A percentile compares a stretch with the other conserved stretches of the same genome.
These are phyloP conservation scores for Oenanthe melanoleuca DNA, from an alignment of 2,113 vertebrate genomes.

Conservation along the genomic window DNA sequence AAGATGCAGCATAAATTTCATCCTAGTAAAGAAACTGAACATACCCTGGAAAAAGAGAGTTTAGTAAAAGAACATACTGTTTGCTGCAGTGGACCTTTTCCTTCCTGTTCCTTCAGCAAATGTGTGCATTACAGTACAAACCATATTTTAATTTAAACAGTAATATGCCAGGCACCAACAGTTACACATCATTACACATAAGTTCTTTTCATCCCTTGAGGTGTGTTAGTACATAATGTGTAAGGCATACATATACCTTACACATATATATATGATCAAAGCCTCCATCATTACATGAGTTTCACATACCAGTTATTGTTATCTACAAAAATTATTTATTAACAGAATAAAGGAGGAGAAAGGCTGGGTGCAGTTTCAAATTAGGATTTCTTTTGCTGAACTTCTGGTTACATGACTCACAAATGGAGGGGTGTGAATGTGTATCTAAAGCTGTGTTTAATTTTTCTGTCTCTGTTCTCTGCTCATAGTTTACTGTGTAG, in stretches of 20 bases:
- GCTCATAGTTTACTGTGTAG: background rate
- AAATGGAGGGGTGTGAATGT: background rate
- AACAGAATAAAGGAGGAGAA: slow-evolving; percentile 24
- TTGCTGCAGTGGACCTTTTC: background rate
- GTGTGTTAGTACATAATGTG: slow-evolving; percentile 21
- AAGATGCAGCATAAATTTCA: background rate
- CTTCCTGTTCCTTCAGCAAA: background rate
- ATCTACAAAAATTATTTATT: slow-evolving; percentile 52
- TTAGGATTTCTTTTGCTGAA: background rate
- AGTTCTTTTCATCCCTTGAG: background rate
- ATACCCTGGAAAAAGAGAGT: background rate
- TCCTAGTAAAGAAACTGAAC: background rate
- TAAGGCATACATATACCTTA: background rate
- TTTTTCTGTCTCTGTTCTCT: background rate
- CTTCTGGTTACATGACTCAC: background rate
- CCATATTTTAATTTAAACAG: background rate
- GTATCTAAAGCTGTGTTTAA: background rate
- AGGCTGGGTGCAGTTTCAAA: background rate
- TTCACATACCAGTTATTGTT: background rate
- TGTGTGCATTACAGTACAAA: background rate
- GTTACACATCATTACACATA: background rate
- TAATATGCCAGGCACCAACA: background rate
- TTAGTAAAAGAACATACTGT: background rate
- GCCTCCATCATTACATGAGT: background rate
- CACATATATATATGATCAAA: background rate